These are phyloP conservation scores for Esox niger DNA, from an alignment of 2,113 vertebrate species.

Conservation along the genomic window DNA sequence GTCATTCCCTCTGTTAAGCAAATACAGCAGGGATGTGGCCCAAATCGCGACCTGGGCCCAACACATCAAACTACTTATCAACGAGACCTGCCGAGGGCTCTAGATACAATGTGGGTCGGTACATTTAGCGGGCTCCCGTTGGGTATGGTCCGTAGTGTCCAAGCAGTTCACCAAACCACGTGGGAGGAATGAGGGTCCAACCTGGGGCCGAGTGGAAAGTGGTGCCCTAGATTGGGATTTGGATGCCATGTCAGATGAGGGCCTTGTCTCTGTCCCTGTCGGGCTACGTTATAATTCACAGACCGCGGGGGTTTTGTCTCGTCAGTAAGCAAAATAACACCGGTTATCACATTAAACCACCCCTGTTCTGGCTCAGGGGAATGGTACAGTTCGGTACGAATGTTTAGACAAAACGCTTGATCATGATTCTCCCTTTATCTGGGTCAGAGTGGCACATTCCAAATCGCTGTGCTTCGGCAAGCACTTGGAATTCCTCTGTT, in stretches of 20 bases:
- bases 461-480: constrained; percentile 66
- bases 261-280: no score
- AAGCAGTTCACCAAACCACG: no score
- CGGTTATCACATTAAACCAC: constrained; percentile 22
- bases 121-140: no score
- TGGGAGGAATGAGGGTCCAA: no score
- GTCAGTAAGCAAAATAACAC: constrained; percentile 9
- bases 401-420: constrained; percentile 55
- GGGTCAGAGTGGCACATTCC: constrained; percentile 74
- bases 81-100: constrained; percentile 23
- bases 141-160: no score
- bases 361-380: constrained; percentile 36
- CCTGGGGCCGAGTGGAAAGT: no score
- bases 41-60: no score
- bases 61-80: no score
- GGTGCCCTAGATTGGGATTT: no score
- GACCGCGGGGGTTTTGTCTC: constrained; percentile 17
- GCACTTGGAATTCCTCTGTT: constrained; percentile 71
- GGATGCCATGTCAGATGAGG: no score
- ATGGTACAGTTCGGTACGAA: constrained; percentile 44
- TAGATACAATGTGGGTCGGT: no score
- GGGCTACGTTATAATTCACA: constrained; percentile 29
- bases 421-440: constrained; percentile 47
- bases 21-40: constrained; percentile 16
- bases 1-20: constrained; percentile 24